Percentiles rank a stretch among this genome's conserved stretches.
These are phyloP conservation scores for Toxonevra muliebris DNA, from an alignment of 2,888 invertebrate genomes.

Conservation along the genomic window DNA sequence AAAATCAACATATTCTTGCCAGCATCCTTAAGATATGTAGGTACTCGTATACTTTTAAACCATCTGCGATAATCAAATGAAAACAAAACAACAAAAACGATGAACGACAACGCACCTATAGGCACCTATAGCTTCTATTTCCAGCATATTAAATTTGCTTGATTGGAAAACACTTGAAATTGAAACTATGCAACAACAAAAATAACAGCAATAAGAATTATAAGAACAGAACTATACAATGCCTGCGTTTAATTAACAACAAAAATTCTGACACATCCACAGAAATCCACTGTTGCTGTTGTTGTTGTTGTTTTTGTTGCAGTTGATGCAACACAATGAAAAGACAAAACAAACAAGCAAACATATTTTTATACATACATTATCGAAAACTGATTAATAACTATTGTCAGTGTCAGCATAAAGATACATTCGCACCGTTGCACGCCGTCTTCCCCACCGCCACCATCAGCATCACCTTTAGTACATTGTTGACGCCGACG, in stretches of 20 bases:
- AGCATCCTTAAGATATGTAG: slow-evolving; percentile 7
- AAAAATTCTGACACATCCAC: slow-evolving; percentile 31
- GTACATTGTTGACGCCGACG: not conserved
- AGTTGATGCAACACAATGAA: not conserved
- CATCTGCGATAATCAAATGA: not conserved
- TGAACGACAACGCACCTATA: slow-evolving; percentile 11
- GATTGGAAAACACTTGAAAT: too few relatives aligned
- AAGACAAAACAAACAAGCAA: not conserved
- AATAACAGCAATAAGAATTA: not conserved
- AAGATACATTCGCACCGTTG: not conserved
- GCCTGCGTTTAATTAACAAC: slow-evolving; percentile 54
- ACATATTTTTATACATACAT: slow-evolving; percentile 45
- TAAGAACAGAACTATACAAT: slow-evolving; percentile 32
- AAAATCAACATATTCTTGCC: slow-evolving; percentile 27
- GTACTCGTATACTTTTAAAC: too few relatives aligned
- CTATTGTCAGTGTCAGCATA: slow-evolving; percentile 46
- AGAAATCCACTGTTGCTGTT: not conserved
- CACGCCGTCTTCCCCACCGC: not conserved
- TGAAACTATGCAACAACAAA: not conserved
- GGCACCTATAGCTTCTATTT: not conserved
- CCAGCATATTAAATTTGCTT: not conserved
- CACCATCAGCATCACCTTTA: too few relatives aligned
- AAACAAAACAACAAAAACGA: slow-evolving; percentile 16
- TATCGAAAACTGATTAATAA: slow-evolving; percentile 64
- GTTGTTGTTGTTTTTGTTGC: not conserved